Evolutionary conservation across 2,113 vertebrate species (phyloP), one percentile per base, ranked within the genome.

Genomic region (Rhinoderma darwinii): DNA sequence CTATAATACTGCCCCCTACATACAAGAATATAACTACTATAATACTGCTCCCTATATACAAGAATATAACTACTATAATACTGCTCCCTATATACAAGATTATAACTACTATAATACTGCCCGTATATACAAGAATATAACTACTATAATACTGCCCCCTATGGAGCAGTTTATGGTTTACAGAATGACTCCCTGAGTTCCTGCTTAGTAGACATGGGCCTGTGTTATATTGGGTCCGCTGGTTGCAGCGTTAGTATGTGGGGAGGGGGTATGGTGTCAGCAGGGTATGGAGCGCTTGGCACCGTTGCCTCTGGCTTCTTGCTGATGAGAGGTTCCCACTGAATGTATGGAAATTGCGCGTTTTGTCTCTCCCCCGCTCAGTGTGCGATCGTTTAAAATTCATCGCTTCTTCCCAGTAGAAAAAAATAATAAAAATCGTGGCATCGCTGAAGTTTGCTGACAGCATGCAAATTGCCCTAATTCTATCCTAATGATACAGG

Each of bases 1-100:
- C 25, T 27, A 61, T 61, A 61, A 61, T 61, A 61, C 59, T 61
- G 59, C 25, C 12, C n/a, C 59, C 59, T 61, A 61, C 27, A 10
- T 61, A 61, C 59, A 61, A 61, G n/a, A 61, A 61, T 61, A 61
- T 61, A 61, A 27, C 59, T 61, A 61, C 59, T 61, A 61, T 61
- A 61, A 61, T 61, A 61, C n/a, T n/a, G 2, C 59, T 12, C 59
- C n/a, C 59, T 27, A 61, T 61, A 10, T 61, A 61, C 59, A 61
- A 61, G n/a, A 61, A 61, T 61, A 61, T 61, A 61, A 61, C 25
- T 27, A n/a, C 25, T 27, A 61, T 61, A 61, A 61, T 61, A 61
- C 59, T 61, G 9, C n/a, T 12, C 59, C n/a, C 59, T 27, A 61
- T 61, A 10, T 61, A 61, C 59, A 61, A 61, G n/a, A 61, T 27